A percentile compares a stretch with the other conserved stretches of the same genome.
These are phyloP conservation scores for Ormyrus rosae DNA, from an alignment of 2,888 invertebrate species.

Conservation along the genomic window DNA sequence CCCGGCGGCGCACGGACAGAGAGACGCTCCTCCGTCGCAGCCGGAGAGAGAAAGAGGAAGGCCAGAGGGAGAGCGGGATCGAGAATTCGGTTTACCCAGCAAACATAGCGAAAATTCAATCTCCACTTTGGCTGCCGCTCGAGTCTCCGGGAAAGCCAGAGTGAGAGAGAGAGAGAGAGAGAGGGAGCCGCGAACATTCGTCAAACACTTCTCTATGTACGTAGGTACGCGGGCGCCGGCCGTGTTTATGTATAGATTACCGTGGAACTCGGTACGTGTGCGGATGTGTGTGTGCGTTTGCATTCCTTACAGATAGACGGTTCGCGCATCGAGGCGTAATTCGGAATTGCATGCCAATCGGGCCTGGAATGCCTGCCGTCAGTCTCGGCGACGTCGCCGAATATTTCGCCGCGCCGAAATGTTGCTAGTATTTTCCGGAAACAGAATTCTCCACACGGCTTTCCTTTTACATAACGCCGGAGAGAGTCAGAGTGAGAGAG, in stretches of 20 bases:
- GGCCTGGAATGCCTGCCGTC: not conserved
- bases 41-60: not conserved
- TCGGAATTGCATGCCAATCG: conserved; percentile 47
- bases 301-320: conserved; percentile 25
- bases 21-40: not conserved
- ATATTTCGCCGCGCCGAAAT: conserved; percentile 1
- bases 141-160: not conserved
- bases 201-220: conserved; percentile 23
- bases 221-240: not conserved
- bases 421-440: no score
- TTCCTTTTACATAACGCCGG: no score
- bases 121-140: conserved; percentile 5
- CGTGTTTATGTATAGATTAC: no score
- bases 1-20: not conserved
- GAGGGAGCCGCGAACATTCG: not conserved
- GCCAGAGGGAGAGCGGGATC: not conserved
- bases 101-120: conserved; percentile 45
- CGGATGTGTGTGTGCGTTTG: not conserved
- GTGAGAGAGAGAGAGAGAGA: no score
- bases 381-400: conserved; percentile 2
- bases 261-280: not conserved
- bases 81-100: not conserved
- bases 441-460: no score
- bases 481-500: no score
- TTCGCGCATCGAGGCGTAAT: conserved; percentile 30